A percentile compares a stretch with the other conserved stretches of the same genome.
These are phyloP conservation scores for Steinernema carpocapsae DNA, from an alignment of 2,888 invertebrate species.

Conservation along the genomic window DNA sequence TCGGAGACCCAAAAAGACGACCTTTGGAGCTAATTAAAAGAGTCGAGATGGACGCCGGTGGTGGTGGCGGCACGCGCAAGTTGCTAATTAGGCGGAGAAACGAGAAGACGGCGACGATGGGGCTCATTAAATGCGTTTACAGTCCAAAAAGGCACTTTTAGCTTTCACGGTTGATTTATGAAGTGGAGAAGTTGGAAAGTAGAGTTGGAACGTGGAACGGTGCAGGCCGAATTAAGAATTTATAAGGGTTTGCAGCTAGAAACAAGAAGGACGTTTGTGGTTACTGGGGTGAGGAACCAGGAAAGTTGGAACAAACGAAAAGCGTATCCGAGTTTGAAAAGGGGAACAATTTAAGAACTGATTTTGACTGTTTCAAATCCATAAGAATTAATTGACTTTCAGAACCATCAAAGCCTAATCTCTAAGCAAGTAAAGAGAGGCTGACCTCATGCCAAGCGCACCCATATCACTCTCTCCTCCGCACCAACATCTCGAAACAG, in stretches of 20 bases:
- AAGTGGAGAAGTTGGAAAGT: too few relatives aligned
- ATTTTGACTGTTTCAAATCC: too few relatives aligned
- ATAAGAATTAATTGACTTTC: too few relatives aligned
- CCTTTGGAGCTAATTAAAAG: slow-evolving; percentile 30
- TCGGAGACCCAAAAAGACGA: background rate
- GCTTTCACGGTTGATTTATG: background rate
- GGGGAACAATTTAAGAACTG: too few relatives aligned
- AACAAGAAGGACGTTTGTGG: too few relatives aligned
- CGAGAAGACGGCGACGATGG: background rate
- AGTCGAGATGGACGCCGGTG: background rate
- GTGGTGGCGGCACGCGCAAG: slow-evolving; percentile 8
- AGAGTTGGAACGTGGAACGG: background rate
- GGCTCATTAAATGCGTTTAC: background rate
- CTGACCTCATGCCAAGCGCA: too few relatives aligned
- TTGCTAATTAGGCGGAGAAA: slow-evolving; percentile 34
- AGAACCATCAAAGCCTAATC: too few relatives aligned
- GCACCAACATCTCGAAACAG: slow-evolving; percentile 3
- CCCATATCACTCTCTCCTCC: background rate
- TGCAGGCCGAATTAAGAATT: background rate
- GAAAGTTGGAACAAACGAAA: too few relatives aligned
- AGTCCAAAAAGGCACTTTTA: background rate
- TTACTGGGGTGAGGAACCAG: too few relatives aligned
- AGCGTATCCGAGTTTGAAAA: too few relatives aligned
- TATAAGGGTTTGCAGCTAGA: too few relatives aligned
- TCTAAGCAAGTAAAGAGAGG: too few relatives aligned